Evolutionary conservation across 2,113 vertebrate genomes (phyloP).

Genomic region (Rhodinocichla rosea): DNA sequence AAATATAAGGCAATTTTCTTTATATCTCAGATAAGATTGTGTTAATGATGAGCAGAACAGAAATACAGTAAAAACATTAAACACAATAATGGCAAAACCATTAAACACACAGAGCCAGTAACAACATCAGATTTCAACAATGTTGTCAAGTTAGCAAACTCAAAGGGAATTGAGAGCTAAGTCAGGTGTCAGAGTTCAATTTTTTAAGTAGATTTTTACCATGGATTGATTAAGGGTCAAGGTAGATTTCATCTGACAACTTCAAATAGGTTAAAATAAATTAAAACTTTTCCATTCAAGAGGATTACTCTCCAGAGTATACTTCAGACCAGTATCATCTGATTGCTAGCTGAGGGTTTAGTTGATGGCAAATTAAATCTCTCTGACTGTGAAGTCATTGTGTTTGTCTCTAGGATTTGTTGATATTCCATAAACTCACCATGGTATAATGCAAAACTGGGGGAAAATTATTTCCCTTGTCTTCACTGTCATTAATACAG

Average conservation of each 20-base stretch:
- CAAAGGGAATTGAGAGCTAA: background rate
- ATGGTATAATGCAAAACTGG: background rate
- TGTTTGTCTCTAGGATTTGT: constrained; percentile 43
- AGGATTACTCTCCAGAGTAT: background rate
- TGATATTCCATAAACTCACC: constrained; percentile 18
- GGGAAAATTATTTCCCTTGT: background rate
- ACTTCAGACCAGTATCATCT: background rate
- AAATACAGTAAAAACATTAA: background rate
- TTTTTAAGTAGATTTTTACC: background rate
- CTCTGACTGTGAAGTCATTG: background rate
- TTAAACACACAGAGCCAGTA: background rate
- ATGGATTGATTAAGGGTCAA: background rate
- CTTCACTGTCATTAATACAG: constrained; percentile 62
- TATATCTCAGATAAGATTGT: background rate
- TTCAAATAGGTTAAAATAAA: background rate
- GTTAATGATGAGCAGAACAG: background rate
- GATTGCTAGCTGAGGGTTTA: constrained; percentile 9
- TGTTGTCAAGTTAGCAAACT: background rate
- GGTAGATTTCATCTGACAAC: background rate
- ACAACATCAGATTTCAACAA: background rate
- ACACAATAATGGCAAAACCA: background rate
- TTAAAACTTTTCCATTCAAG: background rate
- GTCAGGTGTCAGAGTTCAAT: background rate
- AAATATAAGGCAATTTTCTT: constrained; percentile 17
- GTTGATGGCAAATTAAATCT: background rate